Evolutionary conservation across 2,113 vertebrate genomes (phyloP).

Genomic region (Oryzias melastigma): DNA sequence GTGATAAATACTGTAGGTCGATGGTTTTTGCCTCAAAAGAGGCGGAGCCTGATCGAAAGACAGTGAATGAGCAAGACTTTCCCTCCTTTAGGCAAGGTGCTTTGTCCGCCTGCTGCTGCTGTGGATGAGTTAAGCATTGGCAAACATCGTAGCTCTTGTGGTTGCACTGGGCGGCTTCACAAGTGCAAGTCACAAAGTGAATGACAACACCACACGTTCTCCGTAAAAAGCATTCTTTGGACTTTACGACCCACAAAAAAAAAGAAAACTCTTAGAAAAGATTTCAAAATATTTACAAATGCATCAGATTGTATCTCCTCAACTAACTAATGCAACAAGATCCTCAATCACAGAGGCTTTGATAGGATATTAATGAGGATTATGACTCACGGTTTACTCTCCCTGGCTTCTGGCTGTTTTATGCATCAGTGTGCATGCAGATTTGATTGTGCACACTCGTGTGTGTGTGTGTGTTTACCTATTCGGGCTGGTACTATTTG

Average conservation of each 20-base stretch:
- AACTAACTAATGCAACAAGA: conserved; percentile 24
- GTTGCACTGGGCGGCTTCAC: conserved; percentile 34
- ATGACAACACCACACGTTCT: conserved; percentile 53
- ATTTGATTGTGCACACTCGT: not conserved
- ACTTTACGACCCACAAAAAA: conserved; percentile 17
- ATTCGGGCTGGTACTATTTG: conserved; percentile 57
- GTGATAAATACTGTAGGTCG: conserved; percentile 19
- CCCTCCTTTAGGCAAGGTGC: conserved; percentile 57
- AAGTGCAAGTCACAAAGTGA: conserved; percentile 43
- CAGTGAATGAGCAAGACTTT: conserved; percentile 57
- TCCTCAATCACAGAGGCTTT: conserved; percentile 38
- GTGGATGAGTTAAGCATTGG: conserved; percentile 24
- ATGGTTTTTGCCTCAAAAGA: conserved; percentile 27
- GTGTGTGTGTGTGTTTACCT: conserved; percentile 21
- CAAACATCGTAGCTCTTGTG: conserved; percentile 41
- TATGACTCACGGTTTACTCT: conserved; percentile 53
- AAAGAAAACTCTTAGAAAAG: conserved; percentile 20
- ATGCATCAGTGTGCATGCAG: conserved; percentile 5
- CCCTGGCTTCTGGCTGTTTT: conserved; percentile 56
- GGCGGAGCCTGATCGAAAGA: conserved; percentile 32
- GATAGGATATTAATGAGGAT: conserved; percentile 72
- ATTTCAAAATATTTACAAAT: conserved; percentile 8
- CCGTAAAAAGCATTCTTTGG: conserved; percentile 30
- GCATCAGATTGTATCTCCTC: conserved; percentile 7
- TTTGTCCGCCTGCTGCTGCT: conserved; percentile 38